Base-by-base conservation (phyloP, 2,888 invertebrate genomes). In the Agonopterix subpropinquella region DNA sequence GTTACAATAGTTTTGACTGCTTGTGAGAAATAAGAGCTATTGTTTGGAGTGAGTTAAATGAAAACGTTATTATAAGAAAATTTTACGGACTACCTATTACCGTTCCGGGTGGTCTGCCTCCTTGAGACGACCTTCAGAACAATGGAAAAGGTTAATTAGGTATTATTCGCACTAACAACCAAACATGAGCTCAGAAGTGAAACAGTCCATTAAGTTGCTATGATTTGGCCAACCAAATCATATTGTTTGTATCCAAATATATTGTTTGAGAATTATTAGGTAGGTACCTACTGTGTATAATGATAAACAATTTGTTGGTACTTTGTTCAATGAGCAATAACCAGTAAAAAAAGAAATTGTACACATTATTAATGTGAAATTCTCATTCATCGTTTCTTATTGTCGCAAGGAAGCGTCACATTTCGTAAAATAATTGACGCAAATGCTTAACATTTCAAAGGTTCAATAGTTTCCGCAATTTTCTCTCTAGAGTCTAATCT, bases 381-480 rank as follows among this genome's bases (percentile, higher is more conserved):
- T 28, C 28, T 28, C 18, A 28, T 28, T 28, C 28, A 28, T 5
- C 28, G 5, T 28, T 28, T 28, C 28, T 28, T 7, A 28, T 5
- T 28, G 7, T 18, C 18, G 7, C 28, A 28, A 18, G 36, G 42
- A 48, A 43, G 37, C 15, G 41, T 42, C 47, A 44, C 49, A 43
- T 42, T 11, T 44, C 28, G 18, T 45, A 36, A 37, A 11, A 45
- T 15, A 55, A 54, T 50, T 44, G 43, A 52, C 52, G 55, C 50
- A 54, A 54, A 56, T 56, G 61, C 62, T 57, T 55, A 51, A 43
- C 53, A 61, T 58, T 54, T 65, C 61, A 64, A 68, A 73, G 67
- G 65, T 66, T 67, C 58, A 65, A 58, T 39, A 56, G 63, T 70
- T 83, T 84, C 77, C 73, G 79, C 70, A 70, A 74, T 80, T 80